Conservation (phyloP, 2,797 vertebrate species). For the Cichlasoma orientale region DNA sequence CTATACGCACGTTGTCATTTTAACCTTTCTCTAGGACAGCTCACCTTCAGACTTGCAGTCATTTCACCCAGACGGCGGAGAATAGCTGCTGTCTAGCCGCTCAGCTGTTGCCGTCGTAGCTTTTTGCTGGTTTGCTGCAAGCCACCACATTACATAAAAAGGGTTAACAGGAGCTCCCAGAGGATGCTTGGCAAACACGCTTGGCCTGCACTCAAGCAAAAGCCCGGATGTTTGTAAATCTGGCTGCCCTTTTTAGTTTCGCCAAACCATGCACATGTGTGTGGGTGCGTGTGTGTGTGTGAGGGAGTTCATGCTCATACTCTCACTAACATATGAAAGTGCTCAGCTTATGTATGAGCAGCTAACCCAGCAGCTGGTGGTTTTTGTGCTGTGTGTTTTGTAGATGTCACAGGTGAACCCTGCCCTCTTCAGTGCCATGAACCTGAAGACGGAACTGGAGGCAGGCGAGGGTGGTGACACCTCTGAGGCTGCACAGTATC, state of each 20-base stretch:
- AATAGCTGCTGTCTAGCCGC: constrained; percentile 44
- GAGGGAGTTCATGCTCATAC: constrained; percentile 16
- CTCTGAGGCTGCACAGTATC: constrained; percentile 86
- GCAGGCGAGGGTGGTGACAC: constrained; percentile 76
- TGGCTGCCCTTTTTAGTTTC: constrained; percentile 54
- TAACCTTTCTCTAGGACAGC: constrained; percentile 26
- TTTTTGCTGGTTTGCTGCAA: constrained; percentile 51
- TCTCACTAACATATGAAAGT: constrained; percentile 36
- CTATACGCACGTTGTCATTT: background rate
- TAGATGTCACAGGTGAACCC: constrained; percentile 92
- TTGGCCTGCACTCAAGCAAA: constrained; percentile 74
- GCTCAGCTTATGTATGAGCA: constrained; percentile 21
- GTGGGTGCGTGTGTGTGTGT: constrained; percentile 13
- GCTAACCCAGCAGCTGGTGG: constrained; percentile 37
- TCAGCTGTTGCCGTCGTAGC: constrained; percentile 45
- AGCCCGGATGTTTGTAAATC: constrained; percentile 70
- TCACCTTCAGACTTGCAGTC: constrained; percentile 29
- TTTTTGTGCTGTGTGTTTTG: constrained; percentile 54
- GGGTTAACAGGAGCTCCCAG: constrained; percentile 58
- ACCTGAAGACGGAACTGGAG: constrained; percentile 89
- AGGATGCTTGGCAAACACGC: constrained; percentile 65
- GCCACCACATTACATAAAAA: constrained; percentile 61
- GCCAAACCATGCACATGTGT: constrained; percentile 53
- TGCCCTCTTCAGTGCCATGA: constrained; percentile 87
- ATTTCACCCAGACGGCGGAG: constrained; percentile 29